Conservation (phyloP, 1,140 invertebrate species). For the Agrilus planipennis region DNA sequence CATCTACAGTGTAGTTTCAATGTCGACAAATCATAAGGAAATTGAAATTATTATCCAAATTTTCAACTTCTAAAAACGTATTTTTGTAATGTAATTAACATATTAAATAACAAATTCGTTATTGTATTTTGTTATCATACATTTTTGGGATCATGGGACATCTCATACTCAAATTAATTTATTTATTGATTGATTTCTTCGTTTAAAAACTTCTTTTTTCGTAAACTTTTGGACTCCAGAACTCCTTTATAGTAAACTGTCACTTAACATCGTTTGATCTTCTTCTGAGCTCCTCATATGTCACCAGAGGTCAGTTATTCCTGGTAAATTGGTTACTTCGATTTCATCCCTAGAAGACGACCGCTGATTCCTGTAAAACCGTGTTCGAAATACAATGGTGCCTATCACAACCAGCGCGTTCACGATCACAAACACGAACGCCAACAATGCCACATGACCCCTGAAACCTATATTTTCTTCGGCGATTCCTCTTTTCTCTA, state of each 20-base stretch:
- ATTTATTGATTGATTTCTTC: too few relatives aligned
- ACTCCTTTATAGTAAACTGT: slow-evolving; percentile 12
- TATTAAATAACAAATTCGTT: too few relatives aligned
- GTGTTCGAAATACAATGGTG: slow-evolving; percentile 31
- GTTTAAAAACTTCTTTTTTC: too few relatives aligned
- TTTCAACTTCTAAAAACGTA: too few relatives aligned
- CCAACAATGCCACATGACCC: slow-evolving; percentile 40
- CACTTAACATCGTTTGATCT: slow-evolving; percentile 42
- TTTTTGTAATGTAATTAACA: too few relatives aligned
- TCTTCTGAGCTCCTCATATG: slow-evolving; percentile 43
- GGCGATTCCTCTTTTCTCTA: slow-evolving; percentile 5
- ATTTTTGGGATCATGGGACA: too few relatives aligned
- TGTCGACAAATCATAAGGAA: too few relatives aligned
- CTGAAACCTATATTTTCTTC: slow-evolving; percentile 24
- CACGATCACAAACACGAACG: slow-evolving; percentile 30
- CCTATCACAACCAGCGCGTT: slow-evolving; percentile 12
- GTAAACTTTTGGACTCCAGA: too few relatives aligned
- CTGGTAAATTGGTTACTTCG: slow-evolving; percentile 53
- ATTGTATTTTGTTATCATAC: too few relatives aligned
- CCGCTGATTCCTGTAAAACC: slow-evolving; percentile 20
- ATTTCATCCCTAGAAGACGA: slow-evolving; percentile 44
- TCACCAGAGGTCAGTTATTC: slow-evolving; percentile 57
- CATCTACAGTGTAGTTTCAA: too few relatives aligned
- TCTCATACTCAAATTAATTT: too few relatives aligned
- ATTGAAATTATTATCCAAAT: too few relatives aligned